Conservation (phyloP, 2,888 invertebrate species). For the Hydrotaea cyrtoneurina region DNA sequence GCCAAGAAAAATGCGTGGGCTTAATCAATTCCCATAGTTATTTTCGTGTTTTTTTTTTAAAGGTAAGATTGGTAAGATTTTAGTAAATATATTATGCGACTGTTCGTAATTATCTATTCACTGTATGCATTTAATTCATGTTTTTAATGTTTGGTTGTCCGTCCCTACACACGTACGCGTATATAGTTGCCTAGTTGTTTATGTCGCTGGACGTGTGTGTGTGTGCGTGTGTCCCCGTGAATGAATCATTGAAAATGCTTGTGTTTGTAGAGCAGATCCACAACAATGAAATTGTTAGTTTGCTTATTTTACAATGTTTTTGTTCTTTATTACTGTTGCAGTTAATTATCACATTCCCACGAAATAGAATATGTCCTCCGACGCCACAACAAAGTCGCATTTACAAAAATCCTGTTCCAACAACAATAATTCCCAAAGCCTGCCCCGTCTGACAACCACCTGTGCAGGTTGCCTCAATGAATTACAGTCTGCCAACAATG, state of each 20-base stretch:
- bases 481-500: constrained; percentile 81
- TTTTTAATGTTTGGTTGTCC: too few relatives aligned
- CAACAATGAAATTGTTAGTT: too few relatives aligned
- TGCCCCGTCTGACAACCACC: constrained; percentile 53
- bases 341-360: constrained; percentile 47
- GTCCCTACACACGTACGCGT: too few relatives aligned
- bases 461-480: constrained; percentile 76
- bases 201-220: neutral
- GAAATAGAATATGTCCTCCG: constrained; percentile 52
- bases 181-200: constrained; percentile 11
- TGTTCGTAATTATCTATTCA: too few relatives aligned
- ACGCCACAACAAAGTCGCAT: constrained; percentile 38
- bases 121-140: too few relatives aligned
- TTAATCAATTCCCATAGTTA: constrained; percentile 20
- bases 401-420: constrained; percentile 47
- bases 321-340: constrained; percentile 18
- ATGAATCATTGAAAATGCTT: neutral
- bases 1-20: constrained; percentile 57
- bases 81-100: too few relatives aligned
- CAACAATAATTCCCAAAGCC: constrained; percentile 56
- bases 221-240: neutral
- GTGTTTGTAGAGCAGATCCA: too few relatives aligned
- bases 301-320: too few relatives aligned
- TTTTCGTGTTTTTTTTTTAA: constrained; percentile 2
- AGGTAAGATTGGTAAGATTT: neutral